Conservation (phyloP, 2,113 vertebrate species). For the Festucalex cinctus region DNA sequence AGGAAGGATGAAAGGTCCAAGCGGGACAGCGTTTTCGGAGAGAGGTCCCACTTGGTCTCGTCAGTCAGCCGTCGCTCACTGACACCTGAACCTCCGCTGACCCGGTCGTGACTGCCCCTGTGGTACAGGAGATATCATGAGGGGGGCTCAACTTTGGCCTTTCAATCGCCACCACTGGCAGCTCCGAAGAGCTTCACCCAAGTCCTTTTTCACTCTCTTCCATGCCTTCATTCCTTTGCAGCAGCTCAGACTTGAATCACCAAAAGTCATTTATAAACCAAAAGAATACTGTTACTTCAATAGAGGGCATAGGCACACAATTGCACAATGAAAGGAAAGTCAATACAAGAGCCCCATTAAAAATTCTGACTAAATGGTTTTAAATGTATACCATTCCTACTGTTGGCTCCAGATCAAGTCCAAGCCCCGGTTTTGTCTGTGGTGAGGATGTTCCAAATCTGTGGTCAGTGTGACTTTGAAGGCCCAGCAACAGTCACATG, state of each 20-base stretch:
- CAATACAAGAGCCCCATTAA: too few relatives aligned
- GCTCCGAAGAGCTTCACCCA: slow-evolving; percentile 20
- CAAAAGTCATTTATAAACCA: neutral
- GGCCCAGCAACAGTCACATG: too few relatives aligned
- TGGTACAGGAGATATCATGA: slow-evolving; percentile 55
- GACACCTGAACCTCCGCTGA: slow-evolving; percentile 72
- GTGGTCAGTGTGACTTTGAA: too few relatives aligned
- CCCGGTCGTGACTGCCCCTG: slow-evolving; percentile 68
- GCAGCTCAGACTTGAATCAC: neutral
- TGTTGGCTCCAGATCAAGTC: too few relatives aligned
- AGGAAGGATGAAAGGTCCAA: slow-evolving; percentile 58
- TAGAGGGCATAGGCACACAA: too few relatives aligned
- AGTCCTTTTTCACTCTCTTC: slow-evolving; percentile 6
- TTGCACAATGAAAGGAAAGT: too few relatives aligned
- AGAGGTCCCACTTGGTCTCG: slow-evolving; percentile 54
- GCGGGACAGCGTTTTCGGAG: slow-evolving; percentile 21
- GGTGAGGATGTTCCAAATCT: too few relatives aligned
- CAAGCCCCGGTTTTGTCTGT: too few relatives aligned
- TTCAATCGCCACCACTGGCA: slow-evolving; percentile 28
- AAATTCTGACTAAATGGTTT: too few relatives aligned
- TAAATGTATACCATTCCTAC: too few relatives aligned
- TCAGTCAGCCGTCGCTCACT: slow-evolving; percentile 63
- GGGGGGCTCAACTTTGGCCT: slow-evolving; percentile 60
- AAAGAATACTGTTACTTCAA: neutral
- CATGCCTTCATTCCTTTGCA: slow-evolving; percentile 26